Percentiles rank a stretch among this genome's conserved stretches.
These are phyloP conservation scores for Gasterosteus nipponicus DNA, from an alignment of 2,113 vertebrate species.

Conservation along the genomic window DNA sequence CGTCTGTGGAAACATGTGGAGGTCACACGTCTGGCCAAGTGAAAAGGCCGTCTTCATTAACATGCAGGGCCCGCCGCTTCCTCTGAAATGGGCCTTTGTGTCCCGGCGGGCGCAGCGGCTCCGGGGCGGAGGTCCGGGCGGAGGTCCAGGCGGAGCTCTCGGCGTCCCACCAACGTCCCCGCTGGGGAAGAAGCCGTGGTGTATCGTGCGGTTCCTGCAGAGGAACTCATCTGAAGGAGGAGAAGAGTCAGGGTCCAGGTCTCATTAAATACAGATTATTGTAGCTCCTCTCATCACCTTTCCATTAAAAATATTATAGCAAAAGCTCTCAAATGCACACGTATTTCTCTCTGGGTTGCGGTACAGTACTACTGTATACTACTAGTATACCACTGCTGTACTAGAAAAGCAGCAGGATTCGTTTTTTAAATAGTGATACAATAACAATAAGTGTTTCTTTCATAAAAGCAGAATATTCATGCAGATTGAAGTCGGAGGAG, in stretches of 20 bases:
- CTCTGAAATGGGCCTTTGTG: conserved; percentile 78
- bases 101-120: conserved; percentile 38
- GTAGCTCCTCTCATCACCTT: no score
- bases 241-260: background rate
- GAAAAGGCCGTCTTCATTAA: conserved; percentile 76
- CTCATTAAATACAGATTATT: no score
- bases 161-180: no score
- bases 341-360: no score
- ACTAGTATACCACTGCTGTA: no score
- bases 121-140: background rate
- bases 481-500: background rate
- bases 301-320: no score
- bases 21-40: conserved; percentile 69
- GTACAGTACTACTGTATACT: no score
- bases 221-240: background rate
- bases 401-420: background rate
- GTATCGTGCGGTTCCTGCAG: background rate
- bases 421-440: background rate
- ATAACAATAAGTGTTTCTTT: no score
- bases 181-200: background rate
- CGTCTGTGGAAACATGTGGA: no score
- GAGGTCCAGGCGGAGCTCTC: background rate
- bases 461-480: background rate
- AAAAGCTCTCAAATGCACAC: no score
- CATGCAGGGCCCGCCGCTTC: conserved; percentile 76